Percentiles rank a stretch among this genome's conserved stretches.
These are phyloP conservation scores for Empidonax traillii DNA, from an alignment of 2,113 vertebrate genomes.

Conservation along the genomic window DNA sequence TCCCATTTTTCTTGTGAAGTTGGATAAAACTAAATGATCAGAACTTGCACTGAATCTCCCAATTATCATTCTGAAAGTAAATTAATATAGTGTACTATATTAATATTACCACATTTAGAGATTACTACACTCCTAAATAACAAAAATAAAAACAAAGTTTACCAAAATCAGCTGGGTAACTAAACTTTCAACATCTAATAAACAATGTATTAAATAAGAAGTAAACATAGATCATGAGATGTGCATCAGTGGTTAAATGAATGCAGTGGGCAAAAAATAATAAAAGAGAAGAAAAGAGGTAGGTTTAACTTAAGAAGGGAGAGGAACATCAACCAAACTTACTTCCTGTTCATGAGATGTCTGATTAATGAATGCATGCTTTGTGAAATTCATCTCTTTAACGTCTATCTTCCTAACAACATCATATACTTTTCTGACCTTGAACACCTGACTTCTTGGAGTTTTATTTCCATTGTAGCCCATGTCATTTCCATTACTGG, in stretches of 20 bases:
- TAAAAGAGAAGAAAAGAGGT: constrained; percentile 9
- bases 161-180: not conserved
- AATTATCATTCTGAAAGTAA: not conserved
- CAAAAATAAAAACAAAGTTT: not conserved
- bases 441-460: constrained; percentile 95
- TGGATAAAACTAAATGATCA: not conserved
- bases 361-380: constrained; percentile 76
- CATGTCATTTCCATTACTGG: constrained; percentile 95
- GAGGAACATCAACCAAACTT: constrained; percentile 71
- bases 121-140: not conserved
- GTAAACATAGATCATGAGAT: constrained; percentile 19
- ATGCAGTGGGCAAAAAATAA: not conserved
- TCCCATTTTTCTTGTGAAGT: not conserved
- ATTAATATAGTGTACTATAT: not conserved
- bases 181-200: not conserved
- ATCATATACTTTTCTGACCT: constrained; percentile 88
- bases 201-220: not conserved
- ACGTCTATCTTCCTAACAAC: constrained; percentile 79
- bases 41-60: not conserved
- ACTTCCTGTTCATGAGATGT: constrained; percentile 75
- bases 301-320: constrained; percentile 58
- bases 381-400: constrained; percentile 79
- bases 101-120: not conserved
- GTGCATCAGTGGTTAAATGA: not conserved
- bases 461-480: constrained; percentile 99